A percentile compares a stretch with the other conserved stretches of the same genome.
Conservation (phyloP, 1,140 invertebrate species). For the Potamilus streckersoni region DNA sequence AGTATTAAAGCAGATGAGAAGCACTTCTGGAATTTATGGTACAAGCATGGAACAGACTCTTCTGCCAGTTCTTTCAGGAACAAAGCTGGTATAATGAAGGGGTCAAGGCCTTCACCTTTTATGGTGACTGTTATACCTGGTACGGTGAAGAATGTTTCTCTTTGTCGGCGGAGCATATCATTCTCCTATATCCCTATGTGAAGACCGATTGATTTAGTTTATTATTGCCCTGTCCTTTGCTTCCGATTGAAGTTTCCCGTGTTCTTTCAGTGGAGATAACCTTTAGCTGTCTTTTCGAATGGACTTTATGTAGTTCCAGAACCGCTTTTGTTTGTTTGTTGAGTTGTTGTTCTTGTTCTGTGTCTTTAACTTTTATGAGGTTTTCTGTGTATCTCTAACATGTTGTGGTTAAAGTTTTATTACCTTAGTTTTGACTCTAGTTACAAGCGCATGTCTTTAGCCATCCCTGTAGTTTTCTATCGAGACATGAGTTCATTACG, state of each 20-base stretch:
- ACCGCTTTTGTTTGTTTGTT: constrained; percentile 5
- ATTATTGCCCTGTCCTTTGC: constrained; percentile 13
- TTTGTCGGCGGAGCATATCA: background rate
- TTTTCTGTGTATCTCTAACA: constrained; percentile 8
- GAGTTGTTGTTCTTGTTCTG: background rate
- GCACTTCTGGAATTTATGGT: background rate
- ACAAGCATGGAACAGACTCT: constrained; percentile 9
- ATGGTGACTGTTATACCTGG: constrained; percentile 17
- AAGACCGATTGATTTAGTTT: constrained; percentile 24
- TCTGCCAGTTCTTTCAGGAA: constrained; percentile 1
- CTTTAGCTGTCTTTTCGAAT: constrained; percentile 14
- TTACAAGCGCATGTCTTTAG: background rate
- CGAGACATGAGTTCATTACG: background rate
- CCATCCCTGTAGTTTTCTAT: background rate
- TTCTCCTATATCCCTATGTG: background rate
- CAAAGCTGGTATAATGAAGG: background rate
- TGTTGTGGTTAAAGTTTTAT: background rate
- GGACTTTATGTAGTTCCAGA: constrained; percentile 24
- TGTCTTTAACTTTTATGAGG: constrained; percentile 5
- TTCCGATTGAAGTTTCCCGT: constrained; percentile 13
- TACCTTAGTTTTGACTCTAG: background rate
- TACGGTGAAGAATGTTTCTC: background rate
- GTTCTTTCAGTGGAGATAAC: constrained; percentile 14
- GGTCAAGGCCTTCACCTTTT: constrained; percentile 5
- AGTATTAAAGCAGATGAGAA: constrained; percentile 8